Evolutionary conservation across 2,888 invertebrate genomes (phyloP).

Genomic region (Hemistola chrysoprasaria): DNA sequence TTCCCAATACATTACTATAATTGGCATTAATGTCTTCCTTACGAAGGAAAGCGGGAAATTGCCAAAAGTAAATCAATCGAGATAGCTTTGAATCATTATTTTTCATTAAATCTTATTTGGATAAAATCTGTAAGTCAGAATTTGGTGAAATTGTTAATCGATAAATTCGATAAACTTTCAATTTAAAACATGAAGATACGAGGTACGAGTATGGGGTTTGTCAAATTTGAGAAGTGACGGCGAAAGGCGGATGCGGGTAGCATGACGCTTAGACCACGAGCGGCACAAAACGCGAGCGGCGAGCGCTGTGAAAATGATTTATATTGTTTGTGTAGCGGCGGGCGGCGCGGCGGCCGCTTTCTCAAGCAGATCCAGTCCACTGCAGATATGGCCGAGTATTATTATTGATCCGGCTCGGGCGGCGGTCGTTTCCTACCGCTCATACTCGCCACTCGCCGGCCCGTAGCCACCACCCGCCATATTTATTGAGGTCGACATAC

Average conservation of each 20-base stretch:
- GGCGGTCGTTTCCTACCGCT: slow-evolving; percentile 76
- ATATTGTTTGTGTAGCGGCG: slow-evolving; percentile 76
- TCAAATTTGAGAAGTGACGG: no score
- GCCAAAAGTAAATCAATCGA: slow-evolving; percentile 22
- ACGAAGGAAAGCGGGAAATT: slow-evolving; percentile 18
- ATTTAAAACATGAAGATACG: no score
- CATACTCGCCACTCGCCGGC: slow-evolving; percentile 58
- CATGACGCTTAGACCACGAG: no score
- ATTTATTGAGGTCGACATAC: slow-evolving; percentile 72
- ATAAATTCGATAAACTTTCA: no score
- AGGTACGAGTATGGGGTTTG: no score
- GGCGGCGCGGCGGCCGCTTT: slow-evolving; percentile 55
- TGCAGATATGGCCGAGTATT: slow-evolving; percentile 82
- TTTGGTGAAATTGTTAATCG: no score
- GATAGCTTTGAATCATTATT: slow-evolving; percentile 18
- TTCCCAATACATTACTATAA: slow-evolving; percentile 24
- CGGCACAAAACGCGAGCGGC: no score
- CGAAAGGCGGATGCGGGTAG: slow-evolving; percentile 39
- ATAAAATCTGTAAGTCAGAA: slow-evolving; percentile 5
- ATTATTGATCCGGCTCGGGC: slow-evolving; percentile 77
- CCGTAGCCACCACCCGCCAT: slow-evolving; percentile 56
- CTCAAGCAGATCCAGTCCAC: slow-evolving; percentile 80
- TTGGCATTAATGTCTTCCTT: slow-evolving; percentile 16
- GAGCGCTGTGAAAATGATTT: slow-evolving; percentile 73
- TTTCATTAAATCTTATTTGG: slow-evolving; percentile 11